phyloP scores from a whole-genome alignment of 2,797 vertebrate species.

The Hemitrygon akajei region DNA sequence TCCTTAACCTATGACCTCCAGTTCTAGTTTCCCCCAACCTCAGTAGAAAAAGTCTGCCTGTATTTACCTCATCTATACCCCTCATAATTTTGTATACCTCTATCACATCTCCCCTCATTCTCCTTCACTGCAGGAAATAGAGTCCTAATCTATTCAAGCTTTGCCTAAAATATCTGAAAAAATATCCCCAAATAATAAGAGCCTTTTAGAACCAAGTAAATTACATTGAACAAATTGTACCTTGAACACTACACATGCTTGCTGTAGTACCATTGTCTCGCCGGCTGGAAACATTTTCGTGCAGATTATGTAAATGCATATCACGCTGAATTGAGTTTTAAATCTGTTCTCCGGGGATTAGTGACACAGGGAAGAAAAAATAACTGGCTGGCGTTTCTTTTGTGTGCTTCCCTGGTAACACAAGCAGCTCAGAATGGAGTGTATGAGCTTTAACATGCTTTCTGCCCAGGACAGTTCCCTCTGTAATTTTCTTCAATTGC shows the following conservation, averaged over 20 bases:
- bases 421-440: neutral
- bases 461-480: too few relatives aligned
- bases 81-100: too few relatives aligned
- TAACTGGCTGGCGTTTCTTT: neutral
- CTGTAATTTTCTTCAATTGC: neutral
- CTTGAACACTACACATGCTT: neutral
- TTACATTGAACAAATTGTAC: neutral
- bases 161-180: neutral
- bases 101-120: too few relatives aligned
- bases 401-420: neutral
- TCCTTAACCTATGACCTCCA: too few relatives aligned
- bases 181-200: neutral
- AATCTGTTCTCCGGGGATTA: neutral
- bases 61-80: too few relatives aligned
- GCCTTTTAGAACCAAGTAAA: neutral
- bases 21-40: too few relatives aligned
- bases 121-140: too few relatives aligned
- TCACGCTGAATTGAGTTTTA: neutral
- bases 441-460: neutral
- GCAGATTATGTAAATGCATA: slow-evolving; percentile 11
- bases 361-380: neutral
- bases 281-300: neutral
- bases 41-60: too few relatives aligned
- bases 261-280: neutral
- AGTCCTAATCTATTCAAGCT: too few relatives aligned